Base-by-base conservation (phyloP, 2,888 invertebrate species). In the Acrocyrtus sp. region DNA sequence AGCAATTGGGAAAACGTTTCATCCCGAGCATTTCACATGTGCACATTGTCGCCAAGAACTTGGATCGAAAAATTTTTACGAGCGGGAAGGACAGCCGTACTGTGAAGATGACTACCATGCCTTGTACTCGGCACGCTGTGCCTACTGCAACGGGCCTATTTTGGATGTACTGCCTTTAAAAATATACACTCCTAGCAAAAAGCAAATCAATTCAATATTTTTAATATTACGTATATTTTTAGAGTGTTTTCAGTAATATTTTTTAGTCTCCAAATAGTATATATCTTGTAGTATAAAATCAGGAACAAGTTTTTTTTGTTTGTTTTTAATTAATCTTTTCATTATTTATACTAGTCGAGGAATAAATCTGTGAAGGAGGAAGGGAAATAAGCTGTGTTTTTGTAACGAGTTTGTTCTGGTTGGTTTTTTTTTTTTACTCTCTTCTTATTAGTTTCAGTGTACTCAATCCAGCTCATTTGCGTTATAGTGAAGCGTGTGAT, bases 101-200 rank as follows among this genome's bases (percentile, higher is more conserved):
- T 99, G 99, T 87, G 99, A 99, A 85, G 90, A 93, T 6, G 98
- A 99, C 86, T 99, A 99, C 86, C 98, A 99, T 87, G 95, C 96
- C 84, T 88, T 98, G 74, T 99, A 99, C 88, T 98, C 98, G 81
- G 98, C 99, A 19, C 89, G 97, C 84, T 99, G 99, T 87, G 96
- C 96, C 81, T 97, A 98, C 86, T 99, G 99, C 88, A 96, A 97
- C 85, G 97, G 97, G 80, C 96, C 99, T 56, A 99, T 99, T 85
- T 89, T 98, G 84, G 98, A 99, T 88, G 98, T 98, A 89, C 67
- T 43, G 12, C 26, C 21, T n/a, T 34, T 34, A 34, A 34, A 34
- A 34, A 34, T 34, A 34, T 12, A n/a, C n/a, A n/a, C n/a, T n/a
- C n/a, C n/a, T n/a, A n/a, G n/a, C n/a, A n/a, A n/a, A n/a, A n/a